Base-by-base conservation (phyloP, 2,113 vertebrate genomes). In the Takifugu flavidus region DNA sequence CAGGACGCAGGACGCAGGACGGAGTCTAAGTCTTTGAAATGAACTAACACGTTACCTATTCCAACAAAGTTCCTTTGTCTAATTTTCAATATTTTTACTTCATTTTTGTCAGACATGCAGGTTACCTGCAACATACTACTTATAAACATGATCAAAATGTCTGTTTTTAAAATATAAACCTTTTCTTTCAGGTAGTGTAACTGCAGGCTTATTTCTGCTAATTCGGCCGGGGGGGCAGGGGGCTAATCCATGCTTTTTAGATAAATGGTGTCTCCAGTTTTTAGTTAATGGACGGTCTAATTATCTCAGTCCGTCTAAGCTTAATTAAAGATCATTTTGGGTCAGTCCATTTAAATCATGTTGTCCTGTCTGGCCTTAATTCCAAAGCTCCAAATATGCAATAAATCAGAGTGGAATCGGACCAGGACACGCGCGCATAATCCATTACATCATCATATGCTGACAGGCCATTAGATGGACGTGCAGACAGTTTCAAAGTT, bases 341-440 rank as follows among this genome's bases (percentile, higher is more conserved):
- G 34, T 52, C 74, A 59, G 2, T 56, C 77, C 28, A 26, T 67
- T 62, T 59, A 47, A 70, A 62, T 44, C 56, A 45, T 53, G 34
- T 45, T 39, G 44, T 45, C 13, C 44, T 45, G 34, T 39, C 44
- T 15, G 14, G 14, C 13, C 44, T 45, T 45, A 68, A 65, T 56
- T 53, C 49, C 6, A 29, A n/a, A 54, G 58, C 65, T 64, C 53
- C 67, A 77, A 81, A 71, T 47, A 71, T 60, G 42, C 47, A 58
- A 47, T 59, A 29, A 15, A 59, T 75, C 55, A 69, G 60, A 58
- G 47, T 50, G 56, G 34, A 39, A 39, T 39, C 34, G 7, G 70
- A 70, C 28, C 34, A 50, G 34, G 34, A 49, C 31, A 56, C 13
- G 13, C 7, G 34, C 34, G 11, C 34, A 39, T 39, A 39, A 39